These are phyloP conservation scores for Hypsopygia costalis DNA, from an alignment of 2,888 invertebrate species.

Conservation along the genomic window DNA sequence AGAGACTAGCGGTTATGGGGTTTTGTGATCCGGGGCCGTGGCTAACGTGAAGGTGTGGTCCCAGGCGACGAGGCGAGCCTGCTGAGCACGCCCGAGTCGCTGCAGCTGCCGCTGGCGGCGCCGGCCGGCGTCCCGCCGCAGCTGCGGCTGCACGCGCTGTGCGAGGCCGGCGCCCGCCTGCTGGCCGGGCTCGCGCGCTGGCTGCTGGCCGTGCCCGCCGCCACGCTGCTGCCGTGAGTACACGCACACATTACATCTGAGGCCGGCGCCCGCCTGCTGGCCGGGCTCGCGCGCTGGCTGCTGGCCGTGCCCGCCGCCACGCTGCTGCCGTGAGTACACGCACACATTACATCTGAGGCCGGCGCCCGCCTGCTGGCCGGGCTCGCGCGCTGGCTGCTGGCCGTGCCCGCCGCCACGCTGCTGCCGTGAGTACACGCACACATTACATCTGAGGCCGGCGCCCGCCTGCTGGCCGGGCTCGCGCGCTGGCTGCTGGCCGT, in stretches of 20 bases:
- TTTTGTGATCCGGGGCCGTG: no score
- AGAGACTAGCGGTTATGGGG: no score
- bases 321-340: slow-evolving; percentile 82
- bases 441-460: slow-evolving; percentile 87
- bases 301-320: slow-evolving; percentile 91
- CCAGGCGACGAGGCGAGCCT: slow-evolving; percentile 33
- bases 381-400: slow-evolving; percentile 93
- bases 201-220: slow-evolving; percentile 91
- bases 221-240: slow-evolving; percentile 86
- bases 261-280: slow-evolving; percentile 94
- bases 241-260: slow-evolving; percentile 64
- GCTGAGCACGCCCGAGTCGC: slow-evolving; percentile 42
- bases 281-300: slow-evolving; percentile 95
- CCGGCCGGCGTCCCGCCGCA: slow-evolving; percentile 91
- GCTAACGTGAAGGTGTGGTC: no score
- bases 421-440: slow-evolving; percentile 80
- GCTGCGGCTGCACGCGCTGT: slow-evolving; percentile 95
- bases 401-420: slow-evolving; percentile 89
- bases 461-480: slow-evolving; percentile 92
- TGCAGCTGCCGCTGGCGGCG: slow-evolving; percentile 51
- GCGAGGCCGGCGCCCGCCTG: slow-evolving; percentile 96
- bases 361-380: slow-evolving; percentile 95
- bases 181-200: slow-evolving; percentile 95
- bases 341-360: slow-evolving; percentile 81
- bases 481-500: slow-evolving; percentile 95